Base-by-base conservation (phyloP, 2,113 vertebrate genomes). In the Epinephelus fuscoguttatus region DNA sequence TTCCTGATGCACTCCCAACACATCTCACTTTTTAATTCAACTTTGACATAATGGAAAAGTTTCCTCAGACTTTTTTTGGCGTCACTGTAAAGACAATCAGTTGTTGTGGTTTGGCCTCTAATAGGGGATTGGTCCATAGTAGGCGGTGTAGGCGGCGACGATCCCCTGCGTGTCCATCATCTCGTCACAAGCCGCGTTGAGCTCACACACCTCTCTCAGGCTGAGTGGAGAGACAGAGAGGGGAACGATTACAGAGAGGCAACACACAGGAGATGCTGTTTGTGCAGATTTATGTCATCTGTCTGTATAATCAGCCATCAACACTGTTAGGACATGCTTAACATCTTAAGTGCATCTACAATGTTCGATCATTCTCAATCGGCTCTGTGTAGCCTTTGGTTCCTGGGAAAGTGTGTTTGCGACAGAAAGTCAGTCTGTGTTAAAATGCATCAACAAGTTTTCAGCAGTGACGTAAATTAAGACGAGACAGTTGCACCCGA, bases 131-230 rank as follows among this genome's bases (percentile, higher is more conserved):
- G 93, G 93, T 64, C 96, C 94, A 30, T 96, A 97, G 85, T 92
- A 95, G 69, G 23, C 85, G n/a, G 93, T 93, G 91, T 97, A 97
- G 75, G 96, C 96, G 7, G 88, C 87, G 42, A 87, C 89, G 94
- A 97, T 90, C 90, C 96, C 84, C 81, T 84, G 37, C 12, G 91
- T 89, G 86, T 96, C 95, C 47, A 96, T 94, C 86, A 96, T 95
- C 37, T 95, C 52, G 30, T 96, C 95, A 84, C 96, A 97, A 1
- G 90, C 95, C 0, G 92, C 2, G 37, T 96, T 94, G 52, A 83
- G 87, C 82, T 97, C 96, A 80, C 97, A 97, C 42, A 94, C 95
- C 71, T 97, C 96, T 1, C 63, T 88, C 83, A 95, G 88, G 66
- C 95, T 95, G 86, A 10, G 30, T 11, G 49, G 25, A 47, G 73